Percentiles rank a stretch among this genome's conserved stretches.
phyloP scores from a whole-genome alignment of 2,113 vertebrate genomes.

The Sprattus sprattus region DNA sequence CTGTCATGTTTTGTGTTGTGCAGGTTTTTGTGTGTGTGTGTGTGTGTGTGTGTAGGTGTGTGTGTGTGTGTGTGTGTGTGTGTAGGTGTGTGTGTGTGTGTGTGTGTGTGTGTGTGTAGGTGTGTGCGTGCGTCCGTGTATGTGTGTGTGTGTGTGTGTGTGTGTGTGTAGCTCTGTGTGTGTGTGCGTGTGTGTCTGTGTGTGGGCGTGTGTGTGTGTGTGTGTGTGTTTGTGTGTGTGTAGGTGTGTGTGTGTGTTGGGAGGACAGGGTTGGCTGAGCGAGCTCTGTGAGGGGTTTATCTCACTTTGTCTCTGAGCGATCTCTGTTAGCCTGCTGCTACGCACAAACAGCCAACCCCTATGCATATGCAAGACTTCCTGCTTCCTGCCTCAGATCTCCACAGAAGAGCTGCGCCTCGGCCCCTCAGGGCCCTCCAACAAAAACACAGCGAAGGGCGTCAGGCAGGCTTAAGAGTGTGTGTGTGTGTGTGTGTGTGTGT shows the following conservation, averaged over 20 bases:
- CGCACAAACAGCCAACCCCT: slow-evolving; percentile 11
- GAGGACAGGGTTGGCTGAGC: too few relatives aligned
- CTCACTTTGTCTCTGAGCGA: neutral
- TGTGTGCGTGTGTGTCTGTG: too few relatives aligned
- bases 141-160: neutral
- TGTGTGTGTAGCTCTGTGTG: neutral
- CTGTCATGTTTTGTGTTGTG: neutral
- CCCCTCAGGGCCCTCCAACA: slow-evolving; percentile 2
- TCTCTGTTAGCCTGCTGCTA: neutral
- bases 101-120: neutral
- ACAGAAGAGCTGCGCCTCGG: neutral
- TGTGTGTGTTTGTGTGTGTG: slow-evolving; percentile 11
- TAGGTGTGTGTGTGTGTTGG: neutral
- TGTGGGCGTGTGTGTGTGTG: neutral
- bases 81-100: neutral
- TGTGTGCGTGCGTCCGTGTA: neutral
- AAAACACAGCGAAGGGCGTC: neutral
- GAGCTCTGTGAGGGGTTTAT: slow-evolving; percentile 16
- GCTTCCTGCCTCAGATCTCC: slow-evolving; percentile 21
- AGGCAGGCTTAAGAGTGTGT: too few relatives aligned
- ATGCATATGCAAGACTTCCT: slow-evolving; percentile 20
- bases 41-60: neutral
- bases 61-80: neutral
- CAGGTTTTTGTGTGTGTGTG: neutral
- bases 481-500: too few relatives aligned